These are phyloP conservation scores for Pteropus alecto DNA, from an alignment of 2,113 vertebrate species.

Conservation along the genomic window DNA sequence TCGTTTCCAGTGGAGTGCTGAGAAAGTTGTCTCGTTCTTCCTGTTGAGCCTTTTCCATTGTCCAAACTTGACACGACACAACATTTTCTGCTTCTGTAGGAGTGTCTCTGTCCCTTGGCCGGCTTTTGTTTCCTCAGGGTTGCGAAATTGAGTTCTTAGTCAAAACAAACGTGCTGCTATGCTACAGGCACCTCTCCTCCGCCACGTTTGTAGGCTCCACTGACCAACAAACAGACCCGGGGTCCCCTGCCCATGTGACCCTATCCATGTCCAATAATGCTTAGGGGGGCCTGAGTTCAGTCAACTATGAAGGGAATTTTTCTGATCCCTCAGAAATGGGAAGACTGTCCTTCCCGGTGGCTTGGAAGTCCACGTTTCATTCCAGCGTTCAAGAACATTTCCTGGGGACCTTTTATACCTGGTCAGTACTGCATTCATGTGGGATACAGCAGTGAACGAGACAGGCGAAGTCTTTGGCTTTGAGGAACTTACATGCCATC, in stretches of 20 bases:
- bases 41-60: neutral
- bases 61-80: neutral
- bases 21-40: slow-evolving; percentile 4
- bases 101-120: neutral
- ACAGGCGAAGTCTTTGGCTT: neutral
- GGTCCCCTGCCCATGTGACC: accelerated
- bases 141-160: neutral
- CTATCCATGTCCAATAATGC: neutral
- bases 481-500: neutral
- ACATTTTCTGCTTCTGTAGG: neutral
- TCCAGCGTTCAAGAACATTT: neutral
- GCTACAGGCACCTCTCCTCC: neutral
- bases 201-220: too few relatives aligned
- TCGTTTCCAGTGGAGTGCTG: neutral
- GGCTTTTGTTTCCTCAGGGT: neutral
- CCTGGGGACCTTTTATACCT: neutral
- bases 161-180: neutral
- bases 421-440: neutral
- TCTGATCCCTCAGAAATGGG: neutral
- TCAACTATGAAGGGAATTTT: neutral
- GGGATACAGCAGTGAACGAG: neutral
- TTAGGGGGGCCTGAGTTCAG: neutral
- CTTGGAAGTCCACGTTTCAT: neutral
- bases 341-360: neutral
- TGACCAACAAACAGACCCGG: neutral